Percentiles rank a stretch among this genome's conserved stretches.
These are phyloP conservation scores for Capitulum mitella DNA, from an alignment of 2,888 invertebrate species.

Conservation along the genomic window DNA sequence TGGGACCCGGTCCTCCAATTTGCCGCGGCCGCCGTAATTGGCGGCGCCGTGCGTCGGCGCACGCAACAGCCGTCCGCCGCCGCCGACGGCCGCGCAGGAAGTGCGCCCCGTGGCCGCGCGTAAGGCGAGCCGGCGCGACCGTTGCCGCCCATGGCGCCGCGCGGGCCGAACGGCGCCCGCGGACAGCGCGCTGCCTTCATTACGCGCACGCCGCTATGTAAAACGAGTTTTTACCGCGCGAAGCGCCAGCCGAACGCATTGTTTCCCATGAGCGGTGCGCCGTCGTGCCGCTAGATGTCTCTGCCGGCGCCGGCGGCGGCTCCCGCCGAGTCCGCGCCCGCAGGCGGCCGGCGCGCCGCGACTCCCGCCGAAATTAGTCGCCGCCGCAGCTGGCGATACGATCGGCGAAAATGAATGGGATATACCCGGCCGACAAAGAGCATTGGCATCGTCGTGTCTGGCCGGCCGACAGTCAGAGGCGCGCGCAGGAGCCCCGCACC, in stretches of 20 bases:
- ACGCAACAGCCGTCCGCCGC: background rate
- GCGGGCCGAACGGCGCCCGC: too few relatives aligned
- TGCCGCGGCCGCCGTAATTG: background rate
- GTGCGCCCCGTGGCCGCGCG: background rate
- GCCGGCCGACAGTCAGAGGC: background rate
- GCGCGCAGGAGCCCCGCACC: background rate
- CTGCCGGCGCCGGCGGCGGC: background rate
- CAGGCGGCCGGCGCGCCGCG: background rate
- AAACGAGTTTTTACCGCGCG: background rate
- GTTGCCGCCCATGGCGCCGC: too few relatives aligned
- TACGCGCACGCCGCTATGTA: slow-evolving; percentile 5
- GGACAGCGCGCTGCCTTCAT: background rate
- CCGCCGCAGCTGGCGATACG: background rate
- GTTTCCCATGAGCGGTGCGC: background rate
- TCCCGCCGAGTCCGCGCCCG: background rate
- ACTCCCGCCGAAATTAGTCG: background rate
- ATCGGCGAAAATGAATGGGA: slow-evolving; percentile 4
- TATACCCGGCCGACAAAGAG: background rate
- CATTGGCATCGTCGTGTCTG: background rate
- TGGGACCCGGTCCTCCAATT: background rate
- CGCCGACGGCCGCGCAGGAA: background rate
- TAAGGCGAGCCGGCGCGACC: background rate
- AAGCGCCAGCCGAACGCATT: background rate
- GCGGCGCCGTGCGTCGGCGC: background rate
- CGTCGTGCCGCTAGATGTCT: background rate